Evolutionary conservation across 2,888 invertebrate species (phyloP), one percentile per base, ranked within the genome.

Genomic region (Aspidiotus destructor): DNA sequence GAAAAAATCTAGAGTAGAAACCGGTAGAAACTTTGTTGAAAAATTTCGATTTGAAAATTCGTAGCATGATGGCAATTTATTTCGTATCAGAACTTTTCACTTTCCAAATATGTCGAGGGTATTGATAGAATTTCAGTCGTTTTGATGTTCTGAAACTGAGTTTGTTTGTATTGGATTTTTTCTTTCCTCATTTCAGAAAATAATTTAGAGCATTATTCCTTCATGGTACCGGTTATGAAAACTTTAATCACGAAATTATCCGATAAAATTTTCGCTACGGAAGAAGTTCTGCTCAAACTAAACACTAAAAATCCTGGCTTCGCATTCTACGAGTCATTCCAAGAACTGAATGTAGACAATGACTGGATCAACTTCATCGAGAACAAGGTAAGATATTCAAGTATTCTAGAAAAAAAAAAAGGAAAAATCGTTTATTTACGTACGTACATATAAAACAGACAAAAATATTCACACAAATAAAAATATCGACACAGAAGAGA

Each of bases 171-270:
- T 28, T 5, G 28, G 28, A 28, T 28, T 28, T 28, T 5, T 28
- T 28, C 28, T 28, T 28, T 28, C 28, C 28, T 3, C 5, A 40
- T 73, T 73, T 5, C 70, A 81, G 80, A 77, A 73, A 78, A 78
- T 11, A 79, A 80, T 71, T 77, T 80, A 9, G 84, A 84, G 72
- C 83, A 82, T 73, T 84, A 84, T 75, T 81, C 82, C 5, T 84
- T 83, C 74, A 75, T 84, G 40, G 81, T 84, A 75, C 84, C 84
- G 1, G 82, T 84, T 13, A 78, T 85, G 78, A 83, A 83, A 74
- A 82, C 83, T 0, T 74, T 85, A 53, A 75, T 85, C 57, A 83
- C 83, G 70, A 83, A 83, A 74, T 75, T 78, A 9, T 75, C 75
- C 40, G 74, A 76, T 2, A 69, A 71, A 10, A 70, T 76, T 9